Percentiles rank a stretch among this genome's conserved stretches.
These are phyloP conservation scores for Cairina moschata DNA, from an alignment of 2,113 vertebrate genomes.

Conservation along the genomic window DNA sequence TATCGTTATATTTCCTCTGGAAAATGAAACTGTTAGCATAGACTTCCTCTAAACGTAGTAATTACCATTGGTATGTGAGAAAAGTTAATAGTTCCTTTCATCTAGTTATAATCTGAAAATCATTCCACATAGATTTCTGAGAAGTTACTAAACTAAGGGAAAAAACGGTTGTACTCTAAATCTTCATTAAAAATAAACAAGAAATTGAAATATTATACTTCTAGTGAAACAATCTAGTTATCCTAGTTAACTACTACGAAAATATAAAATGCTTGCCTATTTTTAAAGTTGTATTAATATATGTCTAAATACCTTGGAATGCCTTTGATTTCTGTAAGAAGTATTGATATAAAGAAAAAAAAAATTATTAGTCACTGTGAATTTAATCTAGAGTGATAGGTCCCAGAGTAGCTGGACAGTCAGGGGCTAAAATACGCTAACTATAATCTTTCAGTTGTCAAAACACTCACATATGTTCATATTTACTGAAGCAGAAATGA, in stretches of 20 bases:
- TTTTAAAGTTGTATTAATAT: neutral
- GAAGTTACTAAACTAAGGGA: neutral
- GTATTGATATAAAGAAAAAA: neutral
- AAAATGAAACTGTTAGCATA: conserved; percentile 26
- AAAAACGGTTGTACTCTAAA: neutral
- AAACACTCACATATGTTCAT: conserved; percentile 58
- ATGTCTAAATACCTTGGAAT: neutral
- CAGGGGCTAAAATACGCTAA: conserved; percentile 24
- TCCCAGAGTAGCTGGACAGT: conserved; percentile 39
- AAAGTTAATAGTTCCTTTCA: conserved; percentile 29
- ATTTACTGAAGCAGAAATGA: conserved; percentile 70
- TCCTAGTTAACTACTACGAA: neutral
- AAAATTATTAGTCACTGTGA: neutral
- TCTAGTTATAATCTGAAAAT: neutral
- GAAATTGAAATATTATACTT: neutral
- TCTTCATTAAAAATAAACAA: neutral
- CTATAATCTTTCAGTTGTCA: conserved; percentile 63
- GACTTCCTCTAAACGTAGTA: conserved; percentile 11
- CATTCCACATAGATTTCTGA: neutral
- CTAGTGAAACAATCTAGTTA: neutral
- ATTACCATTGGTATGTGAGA: neutral
- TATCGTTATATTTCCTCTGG: neutral
- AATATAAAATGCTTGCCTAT: neutral
- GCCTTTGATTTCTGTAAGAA: neutral
- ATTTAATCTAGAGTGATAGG: conserved; percentile 12